These are phyloP conservation scores for Scopus umbretta DNA, from an alignment of 2,113 vertebrate genomes.

Conservation along the genomic window DNA sequence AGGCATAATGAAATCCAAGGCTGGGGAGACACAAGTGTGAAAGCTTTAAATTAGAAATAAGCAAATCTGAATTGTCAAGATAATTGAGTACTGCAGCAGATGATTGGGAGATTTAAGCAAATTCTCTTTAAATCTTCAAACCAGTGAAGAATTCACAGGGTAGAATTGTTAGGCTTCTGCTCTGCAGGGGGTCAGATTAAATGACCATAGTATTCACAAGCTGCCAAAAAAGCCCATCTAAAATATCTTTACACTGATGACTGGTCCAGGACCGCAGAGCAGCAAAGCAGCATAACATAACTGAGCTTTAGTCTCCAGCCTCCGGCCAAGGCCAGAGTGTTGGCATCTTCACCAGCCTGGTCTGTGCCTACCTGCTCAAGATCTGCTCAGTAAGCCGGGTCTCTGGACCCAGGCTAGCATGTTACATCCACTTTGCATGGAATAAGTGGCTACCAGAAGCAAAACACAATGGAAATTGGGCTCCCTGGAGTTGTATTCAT, in stretches of 20 bases:
- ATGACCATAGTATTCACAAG: background rate
- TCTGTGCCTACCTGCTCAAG: background rate
- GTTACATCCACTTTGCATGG: background rate
- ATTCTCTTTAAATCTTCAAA: background rate
- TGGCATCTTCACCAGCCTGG: background rate
- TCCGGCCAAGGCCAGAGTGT: background rate
- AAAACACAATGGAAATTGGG: background rate
- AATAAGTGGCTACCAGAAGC: background rate
- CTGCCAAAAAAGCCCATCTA: background rate
- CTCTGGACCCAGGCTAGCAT: background rate
- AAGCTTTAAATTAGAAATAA: background rate
- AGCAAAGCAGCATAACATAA: background rate
- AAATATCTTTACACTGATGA: background rate
- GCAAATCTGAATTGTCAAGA: background rate
- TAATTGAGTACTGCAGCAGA: background rate
- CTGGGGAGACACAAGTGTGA: background rate
- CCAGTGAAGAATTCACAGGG: background rate
- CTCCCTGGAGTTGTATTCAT: background rate
- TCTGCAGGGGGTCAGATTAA: background rate
- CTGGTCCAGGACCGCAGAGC: background rate
- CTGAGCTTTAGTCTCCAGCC: background rate
- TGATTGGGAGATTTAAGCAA: background rate
- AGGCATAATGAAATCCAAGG: background rate
- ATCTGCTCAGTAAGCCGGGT: background rate
- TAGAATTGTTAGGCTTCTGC: background rate